Evolutionary conservation across 1,140 invertebrate species (phyloP).

Genomic region (Drosophila guanche): DNA sequence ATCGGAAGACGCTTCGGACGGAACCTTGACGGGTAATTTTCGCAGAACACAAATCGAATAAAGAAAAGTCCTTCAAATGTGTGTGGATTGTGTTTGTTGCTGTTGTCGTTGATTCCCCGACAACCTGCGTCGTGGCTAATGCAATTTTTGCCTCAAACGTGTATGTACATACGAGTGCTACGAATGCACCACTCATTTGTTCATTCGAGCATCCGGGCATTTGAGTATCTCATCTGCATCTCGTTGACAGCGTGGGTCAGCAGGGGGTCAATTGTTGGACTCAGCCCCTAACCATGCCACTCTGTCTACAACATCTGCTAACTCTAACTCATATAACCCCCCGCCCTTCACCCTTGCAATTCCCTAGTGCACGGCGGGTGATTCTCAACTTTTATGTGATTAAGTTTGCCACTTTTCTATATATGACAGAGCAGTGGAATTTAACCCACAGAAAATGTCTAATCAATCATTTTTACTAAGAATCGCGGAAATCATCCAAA

Average conservation of each 20-base stretch:
- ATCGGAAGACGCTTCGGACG: conserved; percentile 2
- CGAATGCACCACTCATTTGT: conserved; percentile 1
- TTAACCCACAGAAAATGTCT: neutral
- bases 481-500: too few relatives aligned
- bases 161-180: neutral
- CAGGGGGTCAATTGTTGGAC: too few relatives aligned
- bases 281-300: too few relatives aligned
- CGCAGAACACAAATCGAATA: conserved; percentile 6
- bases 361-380: too few relatives aligned
- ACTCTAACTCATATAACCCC: too few relatives aligned
- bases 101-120: neutral
- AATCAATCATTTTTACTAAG: conserved; percentile 6
- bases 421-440: neutral
- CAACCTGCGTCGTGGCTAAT: neutral
- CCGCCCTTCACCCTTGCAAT: too few relatives aligned
- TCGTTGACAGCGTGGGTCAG: too few relatives aligned
- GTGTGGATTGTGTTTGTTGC: neutral
- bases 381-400: neutral
- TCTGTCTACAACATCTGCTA: too few relatives aligned
- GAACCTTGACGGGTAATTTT: conserved; percentile 30
- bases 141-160: conserved; percentile 27
- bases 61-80: conserved; percentile 21
- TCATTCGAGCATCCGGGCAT: too few relatives aligned
- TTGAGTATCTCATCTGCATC: too few relatives aligned
- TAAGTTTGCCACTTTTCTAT: neutral